phyloP scores from a whole-genome alignment of 2,113 vertebrate genomes.

The Alethe castanea region DNA sequence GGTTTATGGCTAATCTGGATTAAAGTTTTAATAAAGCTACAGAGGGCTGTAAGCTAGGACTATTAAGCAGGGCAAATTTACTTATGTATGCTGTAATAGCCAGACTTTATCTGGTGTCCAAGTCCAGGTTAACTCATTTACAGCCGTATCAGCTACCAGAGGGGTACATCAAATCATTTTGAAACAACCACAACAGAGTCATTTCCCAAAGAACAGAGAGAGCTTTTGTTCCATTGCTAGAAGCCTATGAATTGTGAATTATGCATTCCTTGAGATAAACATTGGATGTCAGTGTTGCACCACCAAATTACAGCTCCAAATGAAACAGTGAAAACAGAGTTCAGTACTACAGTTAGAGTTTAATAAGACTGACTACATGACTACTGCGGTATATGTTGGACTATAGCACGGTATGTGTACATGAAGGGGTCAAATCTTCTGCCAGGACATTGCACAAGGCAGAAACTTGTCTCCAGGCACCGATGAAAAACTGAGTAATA shows the following conservation, averaged over 20 bases:
- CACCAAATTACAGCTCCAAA: slow-evolving; percentile 12
- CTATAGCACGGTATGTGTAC: background rate
- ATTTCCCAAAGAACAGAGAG: background rate
- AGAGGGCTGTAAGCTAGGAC: background rate
- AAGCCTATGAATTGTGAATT: background rate
- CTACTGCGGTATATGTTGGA: background rate
- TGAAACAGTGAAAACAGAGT: background rate
- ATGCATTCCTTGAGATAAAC: slow-evolving; percentile 30
- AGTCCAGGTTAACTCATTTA: background rate
- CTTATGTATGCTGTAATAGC: background rate
- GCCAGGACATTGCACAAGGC: background rate
- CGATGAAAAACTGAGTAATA: background rate
- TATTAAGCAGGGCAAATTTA: background rate
- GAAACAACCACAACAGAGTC: background rate
- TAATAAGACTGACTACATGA: background rate
- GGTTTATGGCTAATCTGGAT: background rate
- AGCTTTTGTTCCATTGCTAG: background rate
- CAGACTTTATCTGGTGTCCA: background rate
- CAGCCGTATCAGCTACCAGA: background rate
- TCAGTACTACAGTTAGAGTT: background rate
- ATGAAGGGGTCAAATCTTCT: background rate
- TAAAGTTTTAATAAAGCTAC: background rate
- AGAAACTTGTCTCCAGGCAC: background rate
- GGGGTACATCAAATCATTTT: background rate
- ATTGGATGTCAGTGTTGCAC: slow-evolving; percentile 61